Evolutionary conservation across 2,113 vertebrate species (phyloP), one percentile per base, ranked within the genome.

Genomic region (Diphyllodes magnificus): DNA sequence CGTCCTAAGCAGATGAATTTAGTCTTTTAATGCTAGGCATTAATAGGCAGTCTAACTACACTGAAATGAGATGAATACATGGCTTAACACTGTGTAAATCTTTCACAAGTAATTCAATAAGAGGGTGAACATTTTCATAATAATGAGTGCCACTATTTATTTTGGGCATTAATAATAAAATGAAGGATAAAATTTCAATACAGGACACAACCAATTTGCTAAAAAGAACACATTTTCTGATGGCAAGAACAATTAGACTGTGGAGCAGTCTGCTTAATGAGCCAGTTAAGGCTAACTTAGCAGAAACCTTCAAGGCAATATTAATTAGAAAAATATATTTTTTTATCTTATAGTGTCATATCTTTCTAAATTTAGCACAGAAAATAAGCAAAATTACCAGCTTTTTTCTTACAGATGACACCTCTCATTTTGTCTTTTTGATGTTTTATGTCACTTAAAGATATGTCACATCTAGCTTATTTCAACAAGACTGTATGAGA

Each of bases 91-190:
- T 44, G 19, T 31, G 47, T 56, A 96, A 80, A 88, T 86, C 92
- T 90, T 95, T 92, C 87, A 80, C 51, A 56, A 78, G 42, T 80
- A 81, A 88, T 60, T 81, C 44, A 90, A 15, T 63, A 88, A 57
- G 33, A 85, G 5, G 35, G 30, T 0, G 16, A 91, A 65, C 84
- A 80, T 76, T 95, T 93, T 88, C 30, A 9, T 59, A 73, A 92
- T 69, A 94, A 15, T 73, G 88, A 95, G 47, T 49, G 71, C 42
- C 50, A 78, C 75, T 83, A 54, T 86, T 97, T 92, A 56, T 87
- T 92, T 92, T 90, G 71, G 56, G 60, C 60, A 66, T 50, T 92
- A 83, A 0, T 86, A 90, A 86, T 59, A 83, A 96, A 91, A 89
- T 1, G 6, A 80, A 73, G 69, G 79, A 89, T 76, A 90, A 90